phyloP scores from a whole-genome alignment of 2,113 vertebrate genomes.

The Bufo bufo region DNA sequence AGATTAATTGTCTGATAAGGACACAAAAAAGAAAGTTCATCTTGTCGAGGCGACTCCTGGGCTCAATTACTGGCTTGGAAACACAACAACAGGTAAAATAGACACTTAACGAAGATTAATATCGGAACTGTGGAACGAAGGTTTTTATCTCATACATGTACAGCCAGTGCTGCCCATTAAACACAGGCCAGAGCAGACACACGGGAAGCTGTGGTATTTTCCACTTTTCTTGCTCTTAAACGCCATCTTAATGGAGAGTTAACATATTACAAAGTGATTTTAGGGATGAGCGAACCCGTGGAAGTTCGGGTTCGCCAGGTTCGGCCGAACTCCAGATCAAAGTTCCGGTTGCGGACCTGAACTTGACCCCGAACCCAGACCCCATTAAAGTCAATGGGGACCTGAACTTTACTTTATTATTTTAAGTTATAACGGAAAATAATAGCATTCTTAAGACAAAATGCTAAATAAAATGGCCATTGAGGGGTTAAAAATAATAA shows the following conservation, averaged over 20 bases:
- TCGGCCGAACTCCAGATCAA: no score
- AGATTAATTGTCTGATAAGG: constrained; percentile 30
- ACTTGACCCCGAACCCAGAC: no score
- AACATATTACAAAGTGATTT: not conserved
- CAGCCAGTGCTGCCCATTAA: constrained; percentile 18
- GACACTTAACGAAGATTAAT: constrained; percentile 31
- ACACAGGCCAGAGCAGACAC: not conserved
- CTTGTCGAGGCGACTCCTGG: not conserved
- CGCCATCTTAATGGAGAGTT: not conserved
- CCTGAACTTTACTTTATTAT: no score
- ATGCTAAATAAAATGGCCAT: no score
- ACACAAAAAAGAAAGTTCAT: not conserved
- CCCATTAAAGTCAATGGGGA: no score
- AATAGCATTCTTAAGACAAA: no score
- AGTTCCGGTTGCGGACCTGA: no score
- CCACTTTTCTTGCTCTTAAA: not conserved
- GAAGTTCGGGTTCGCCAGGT: no score
- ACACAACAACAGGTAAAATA: not conserved
- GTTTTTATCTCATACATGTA: not conserved
- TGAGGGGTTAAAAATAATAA: no score
- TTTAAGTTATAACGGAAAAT: no score
- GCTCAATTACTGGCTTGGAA: not conserved
- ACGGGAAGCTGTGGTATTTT: not conserved
- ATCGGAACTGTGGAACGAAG: not conserved
- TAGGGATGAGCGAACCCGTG: no score